A percentile compares a stretch with the other conserved stretches of the same genome.
These are phyloP conservation scores for Gymnoscopelus microlampas DNA, from an alignment of 2,797 vertebrate genomes.

Conservation along the genomic window DNA sequence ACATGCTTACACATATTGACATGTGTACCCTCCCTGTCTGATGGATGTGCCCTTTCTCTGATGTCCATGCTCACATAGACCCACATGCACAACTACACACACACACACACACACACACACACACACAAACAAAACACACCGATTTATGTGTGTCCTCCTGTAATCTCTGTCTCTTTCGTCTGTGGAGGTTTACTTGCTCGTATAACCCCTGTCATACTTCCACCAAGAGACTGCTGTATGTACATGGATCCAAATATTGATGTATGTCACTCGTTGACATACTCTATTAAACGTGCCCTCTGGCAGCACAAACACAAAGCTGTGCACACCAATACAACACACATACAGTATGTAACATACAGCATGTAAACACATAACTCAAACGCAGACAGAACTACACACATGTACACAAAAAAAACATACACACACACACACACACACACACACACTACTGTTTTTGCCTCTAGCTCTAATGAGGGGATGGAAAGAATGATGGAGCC, in stretches of 20 bases:
- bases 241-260: slow-evolving; percentile 51
- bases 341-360: background rate
- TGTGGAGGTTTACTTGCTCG: slow-evolving; percentile 30
- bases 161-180: slow-evolving; percentile 22
- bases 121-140: background rate
- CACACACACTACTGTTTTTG: slow-evolving; percentile 9
- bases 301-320: slow-evolving; percentile 12
- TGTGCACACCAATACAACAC: background rate
- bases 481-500: background rate
- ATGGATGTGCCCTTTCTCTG: no score
- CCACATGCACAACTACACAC: slow-evolving; percentile 15
- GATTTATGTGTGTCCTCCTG: no score
- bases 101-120: slow-evolving; percentile 8
- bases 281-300: slow-evolving; percentile 30
- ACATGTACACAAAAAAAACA: background rate
- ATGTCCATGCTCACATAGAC: background rate
- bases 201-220: slow-evolving; percentile 45
- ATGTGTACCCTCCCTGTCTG: no score
- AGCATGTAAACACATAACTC: no score
- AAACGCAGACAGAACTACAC: background rate
- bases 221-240: slow-evolving; percentile 19
- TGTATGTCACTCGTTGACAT: slow-evolving; percentile 58
- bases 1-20: no score
- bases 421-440: slow-evolving; percentile 16
- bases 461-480: slow-evolving; percentile 27